Conservation (phyloP, 2,113 vertebrate species). For the Equus quagga region DNA sequence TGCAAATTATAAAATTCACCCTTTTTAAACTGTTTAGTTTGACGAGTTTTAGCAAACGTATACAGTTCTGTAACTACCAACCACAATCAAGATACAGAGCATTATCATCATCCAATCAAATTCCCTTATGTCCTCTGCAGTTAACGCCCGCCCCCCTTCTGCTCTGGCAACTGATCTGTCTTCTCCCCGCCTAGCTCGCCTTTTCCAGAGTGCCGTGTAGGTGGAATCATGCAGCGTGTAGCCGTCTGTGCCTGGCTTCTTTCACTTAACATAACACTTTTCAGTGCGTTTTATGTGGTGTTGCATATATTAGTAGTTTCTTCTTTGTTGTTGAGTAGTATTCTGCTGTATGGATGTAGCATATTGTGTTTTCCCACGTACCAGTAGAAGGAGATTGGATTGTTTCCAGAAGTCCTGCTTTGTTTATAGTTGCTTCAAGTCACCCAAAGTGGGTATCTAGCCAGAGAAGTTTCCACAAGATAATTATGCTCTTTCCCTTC, state of each 20-base stretch:
- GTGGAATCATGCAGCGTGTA: background rate
- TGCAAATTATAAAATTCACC: background rate
- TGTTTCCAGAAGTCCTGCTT: background rate
- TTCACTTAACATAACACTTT: background rate
- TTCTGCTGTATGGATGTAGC: background rate
- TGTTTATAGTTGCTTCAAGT: background rate
- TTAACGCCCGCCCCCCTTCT: background rate
- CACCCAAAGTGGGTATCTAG: background rate
- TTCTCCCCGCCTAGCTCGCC: background rate
- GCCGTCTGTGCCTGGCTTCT: background rate
- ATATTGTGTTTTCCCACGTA: constrained; percentile 12
- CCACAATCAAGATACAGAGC: background rate
- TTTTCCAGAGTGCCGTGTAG: background rate
- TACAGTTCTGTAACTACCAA: background rate
- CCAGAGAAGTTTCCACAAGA: background rate
- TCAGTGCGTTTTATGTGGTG: background rate
- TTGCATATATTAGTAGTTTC: background rate
- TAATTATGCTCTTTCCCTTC: background rate
- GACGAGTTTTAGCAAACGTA: background rate
- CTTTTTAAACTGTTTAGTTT: background rate
- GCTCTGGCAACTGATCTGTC: background rate
- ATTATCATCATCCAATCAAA: background rate
- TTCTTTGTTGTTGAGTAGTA: background rate
- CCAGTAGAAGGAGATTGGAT: background rate
- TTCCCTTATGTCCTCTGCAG: background rate